Base-by-base conservation (phyloP, 2,797 vertebrate species). In the Anguilla marmorata region DNA sequence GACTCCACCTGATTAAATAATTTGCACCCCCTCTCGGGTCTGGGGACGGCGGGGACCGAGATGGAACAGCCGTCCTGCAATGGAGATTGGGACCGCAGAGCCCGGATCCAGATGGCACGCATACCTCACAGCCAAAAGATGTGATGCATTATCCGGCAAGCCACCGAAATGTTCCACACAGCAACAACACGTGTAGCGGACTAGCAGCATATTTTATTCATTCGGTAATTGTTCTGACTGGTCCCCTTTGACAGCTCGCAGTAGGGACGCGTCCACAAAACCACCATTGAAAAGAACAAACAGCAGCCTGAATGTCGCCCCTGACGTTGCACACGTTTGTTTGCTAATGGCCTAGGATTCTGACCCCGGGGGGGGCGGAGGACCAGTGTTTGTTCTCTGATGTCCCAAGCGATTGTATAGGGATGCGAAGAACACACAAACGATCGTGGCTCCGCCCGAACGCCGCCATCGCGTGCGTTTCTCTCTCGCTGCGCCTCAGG, bases 91-190 rank as follows among this genome's bases (percentile, higher is more conserved):
- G 27, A 12, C 11, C 19, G 0, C 33, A 19, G 37, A 80, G 76
- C 37, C 41, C 37, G 33, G 84, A 30, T 41, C 14, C 88, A 37
- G 76, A 11, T 82, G 72, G 69, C 30, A 56, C 12, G 30, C 54
- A 9, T 45, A 82, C 19, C 58, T 88, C 76, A 83, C 45, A 69
- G 76, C 24, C 66, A 27, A 85, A 74, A 86, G 52, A 82, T 66
- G 85, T 86, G 72, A 54, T 9, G 27, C 72, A 60, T 52, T 21
- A 76, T 30, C 33, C 37, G 24, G 27, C 69, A 54, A 76, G 83
- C 8, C 50, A 30, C 52, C 7, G 27, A 52, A 50, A 21, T 69
- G 84, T 85, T 85, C 82, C 48, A 41, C 48, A n/a, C 8, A 27
- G 30, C 33, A 66, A 27, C 33, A n/a, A 37, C 37, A 87, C 21